Conservation (phyloP, 2,797 vertebrate species). For the Lepilemur septentrionalis region DNA sequence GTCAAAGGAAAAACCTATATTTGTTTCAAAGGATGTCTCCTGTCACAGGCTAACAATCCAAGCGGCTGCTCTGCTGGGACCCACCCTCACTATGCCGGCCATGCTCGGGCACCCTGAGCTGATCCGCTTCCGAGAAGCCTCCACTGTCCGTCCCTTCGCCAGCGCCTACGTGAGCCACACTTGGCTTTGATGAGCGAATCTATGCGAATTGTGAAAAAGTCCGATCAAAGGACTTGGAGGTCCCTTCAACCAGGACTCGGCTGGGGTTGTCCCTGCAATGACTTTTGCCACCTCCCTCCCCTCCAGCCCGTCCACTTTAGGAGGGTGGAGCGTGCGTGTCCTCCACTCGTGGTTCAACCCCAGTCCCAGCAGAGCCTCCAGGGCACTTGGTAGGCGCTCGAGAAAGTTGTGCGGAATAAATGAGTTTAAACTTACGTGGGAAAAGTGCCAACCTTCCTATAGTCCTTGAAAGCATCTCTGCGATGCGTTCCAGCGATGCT, state of each 20-base stretch:
- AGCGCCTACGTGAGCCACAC: neutral
- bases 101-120: neutral
- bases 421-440: rapidly evolving
- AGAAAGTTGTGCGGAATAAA: rapidly evolving
- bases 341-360: no score
- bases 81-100: no score
- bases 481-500: neutral
- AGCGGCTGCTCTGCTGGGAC: neutral
- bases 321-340: neutral
- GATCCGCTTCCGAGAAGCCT: neutral
- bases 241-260: neutral
- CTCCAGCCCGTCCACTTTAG: neutral
- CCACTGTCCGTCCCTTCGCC: rapidly evolving
- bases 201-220: neutral
- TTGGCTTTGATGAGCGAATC: neutral
- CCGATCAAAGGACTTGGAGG: no score
- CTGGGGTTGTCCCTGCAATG: neutral
- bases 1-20: neutral
- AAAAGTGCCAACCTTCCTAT: neutral
- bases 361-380: neutral
- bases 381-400: neutral
- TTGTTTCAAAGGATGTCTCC: neutral
- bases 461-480: neutral
- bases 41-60: rapidly evolving
- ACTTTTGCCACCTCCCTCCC: neutral